These are phyloP conservation scores for Conger conger DNA, from an alignment of 2,113 vertebrate species.

Conservation along the genomic window DNA sequence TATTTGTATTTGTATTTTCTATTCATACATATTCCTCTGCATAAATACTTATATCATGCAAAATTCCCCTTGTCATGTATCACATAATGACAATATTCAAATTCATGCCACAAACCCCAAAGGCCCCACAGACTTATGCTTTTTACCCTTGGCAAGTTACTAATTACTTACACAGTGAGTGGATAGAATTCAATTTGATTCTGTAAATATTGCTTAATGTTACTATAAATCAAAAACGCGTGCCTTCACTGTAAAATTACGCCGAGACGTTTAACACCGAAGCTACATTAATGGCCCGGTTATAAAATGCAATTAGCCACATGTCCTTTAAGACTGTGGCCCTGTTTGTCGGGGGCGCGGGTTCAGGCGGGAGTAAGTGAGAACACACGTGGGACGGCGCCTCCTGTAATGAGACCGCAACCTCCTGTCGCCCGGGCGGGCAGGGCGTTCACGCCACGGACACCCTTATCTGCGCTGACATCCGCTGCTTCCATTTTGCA, in stretches of 20 bases:
- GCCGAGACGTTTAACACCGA: neutral
- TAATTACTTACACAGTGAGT: neutral
- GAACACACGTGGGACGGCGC: neutral
- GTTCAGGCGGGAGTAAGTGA: neutral
- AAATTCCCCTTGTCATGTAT: neutral
- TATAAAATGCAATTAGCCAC: neutral
- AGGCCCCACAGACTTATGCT: neutral
- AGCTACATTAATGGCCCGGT: neutral
- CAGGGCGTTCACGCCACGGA: neutral
- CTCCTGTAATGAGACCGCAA: neutral
- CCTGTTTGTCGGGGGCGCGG: neutral
- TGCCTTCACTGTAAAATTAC: neutral
- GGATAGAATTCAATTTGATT: neutral
- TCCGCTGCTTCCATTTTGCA: neutral
- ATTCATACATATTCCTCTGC: neutral
- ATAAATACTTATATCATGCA: neutral
- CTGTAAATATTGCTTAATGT: neutral
- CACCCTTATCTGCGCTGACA: neutral
- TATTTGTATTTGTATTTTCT: neutral
- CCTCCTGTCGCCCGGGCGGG: neutral
- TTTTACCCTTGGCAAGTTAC: neutral
- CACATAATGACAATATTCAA: neutral
- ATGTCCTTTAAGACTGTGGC: neutral
- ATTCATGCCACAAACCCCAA: neutral
- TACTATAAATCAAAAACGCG: neutral